Conservation (phyloP, 2,797 vertebrate species). For the Sphenopsis melanotis region DNA sequence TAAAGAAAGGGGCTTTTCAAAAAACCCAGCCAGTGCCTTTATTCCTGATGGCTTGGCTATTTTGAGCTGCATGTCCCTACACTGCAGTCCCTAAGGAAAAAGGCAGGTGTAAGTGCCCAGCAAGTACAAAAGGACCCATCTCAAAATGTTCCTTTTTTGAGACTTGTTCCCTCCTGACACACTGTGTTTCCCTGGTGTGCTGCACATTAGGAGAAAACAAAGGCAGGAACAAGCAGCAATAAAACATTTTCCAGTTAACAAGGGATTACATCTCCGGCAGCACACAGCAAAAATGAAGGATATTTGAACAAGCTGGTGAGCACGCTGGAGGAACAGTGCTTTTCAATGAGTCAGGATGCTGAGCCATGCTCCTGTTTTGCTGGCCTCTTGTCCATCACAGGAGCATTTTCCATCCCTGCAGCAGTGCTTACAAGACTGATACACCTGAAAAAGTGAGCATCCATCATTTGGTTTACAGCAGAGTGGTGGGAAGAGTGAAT, state of each 20-base stretch:
- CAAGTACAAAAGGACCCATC: background rate
- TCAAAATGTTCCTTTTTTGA: background rate
- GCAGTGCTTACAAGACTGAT: background rate
- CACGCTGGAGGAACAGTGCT: background rate
- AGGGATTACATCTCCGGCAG: background rate
- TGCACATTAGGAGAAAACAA: background rate
- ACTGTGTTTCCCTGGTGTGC: background rate
- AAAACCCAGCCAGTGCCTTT: background rate
- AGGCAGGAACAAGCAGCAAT: background rate
- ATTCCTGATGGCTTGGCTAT: background rate
- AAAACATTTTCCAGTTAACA: background rate
- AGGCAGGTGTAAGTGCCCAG: background rate
- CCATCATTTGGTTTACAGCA: background rate
- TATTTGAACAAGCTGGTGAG: background rate
- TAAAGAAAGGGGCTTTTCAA: background rate
- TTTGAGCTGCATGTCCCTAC: background rate
- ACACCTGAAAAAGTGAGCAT: background rate
- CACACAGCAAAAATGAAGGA: background rate
- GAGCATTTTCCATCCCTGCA: background rate
- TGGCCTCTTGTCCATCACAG: fast-evolving
- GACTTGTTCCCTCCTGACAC: background rate
- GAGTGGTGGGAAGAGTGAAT: background rate
- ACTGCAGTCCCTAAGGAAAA: background rate
- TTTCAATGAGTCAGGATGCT: background rate
- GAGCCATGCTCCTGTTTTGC: background rate